These are phyloP conservation scores for Drosophila mimetica DNA, from an alignment of 2,888 invertebrate genomes.

Conservation along the genomic window DNA sequence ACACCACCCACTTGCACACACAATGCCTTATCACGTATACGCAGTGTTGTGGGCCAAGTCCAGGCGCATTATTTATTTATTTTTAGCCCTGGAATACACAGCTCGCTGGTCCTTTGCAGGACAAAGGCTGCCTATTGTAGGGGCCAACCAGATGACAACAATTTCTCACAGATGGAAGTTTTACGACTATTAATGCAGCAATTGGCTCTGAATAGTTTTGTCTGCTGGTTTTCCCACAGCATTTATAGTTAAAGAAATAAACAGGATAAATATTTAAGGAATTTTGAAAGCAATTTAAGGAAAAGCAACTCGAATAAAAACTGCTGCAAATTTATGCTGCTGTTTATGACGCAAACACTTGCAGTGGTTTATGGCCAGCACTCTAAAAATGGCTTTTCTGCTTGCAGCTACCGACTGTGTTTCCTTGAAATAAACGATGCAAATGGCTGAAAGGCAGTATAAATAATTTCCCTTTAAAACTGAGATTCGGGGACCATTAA, in stretches of 20 bases:
- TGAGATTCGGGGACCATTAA: not conserved
- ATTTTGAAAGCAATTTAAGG: too few relatives aligned
- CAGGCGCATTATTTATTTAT: conserved; percentile 55
- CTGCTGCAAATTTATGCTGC: conserved; percentile 13
- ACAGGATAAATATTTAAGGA: not conserved
- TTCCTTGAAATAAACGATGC: not conserved
- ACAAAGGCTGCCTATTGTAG: conserved; percentile 30
- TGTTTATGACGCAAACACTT: conserved; percentile 17
- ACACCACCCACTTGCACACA: conserved; percentile 10
- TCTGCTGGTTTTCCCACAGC: not conserved
- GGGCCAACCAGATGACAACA: conserved; percentile 23
- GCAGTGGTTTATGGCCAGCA: conserved; percentile 13
- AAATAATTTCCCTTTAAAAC: not conserved
- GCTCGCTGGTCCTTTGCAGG: conserved; percentile 28
- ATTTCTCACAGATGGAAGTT: conserved; percentile 39
- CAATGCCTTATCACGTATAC: conserved; percentile 68
- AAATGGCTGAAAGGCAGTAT: not conserved
- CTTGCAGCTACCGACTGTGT: not conserved
- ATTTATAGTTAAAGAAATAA: conserved; percentile 4
- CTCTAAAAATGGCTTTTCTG: not conserved
- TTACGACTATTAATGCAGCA: conserved; percentile 26
- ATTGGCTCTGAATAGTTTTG: conserved; percentile 29
- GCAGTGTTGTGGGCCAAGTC: conserved; percentile 49
- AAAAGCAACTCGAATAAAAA: too few relatives aligned
- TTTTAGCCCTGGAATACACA: conserved; percentile 45